Evolutionary conservation across 2,888 invertebrate genomes (phyloP), one percentile per base, ranked within the genome.

Genomic region (Sepiola atlantica): DNA sequence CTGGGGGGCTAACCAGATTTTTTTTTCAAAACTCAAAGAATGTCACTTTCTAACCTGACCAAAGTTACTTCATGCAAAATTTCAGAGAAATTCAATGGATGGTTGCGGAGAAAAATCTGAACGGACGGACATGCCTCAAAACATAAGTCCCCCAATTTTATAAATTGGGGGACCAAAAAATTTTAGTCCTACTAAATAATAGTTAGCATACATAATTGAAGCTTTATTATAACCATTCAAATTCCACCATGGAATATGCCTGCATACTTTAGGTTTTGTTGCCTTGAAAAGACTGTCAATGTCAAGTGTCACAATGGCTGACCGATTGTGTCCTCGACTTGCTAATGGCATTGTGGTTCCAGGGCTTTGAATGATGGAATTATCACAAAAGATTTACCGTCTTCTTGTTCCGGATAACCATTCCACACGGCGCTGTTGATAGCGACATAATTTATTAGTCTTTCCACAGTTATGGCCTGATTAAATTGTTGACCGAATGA

Each of bases 331-430:
- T 77, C 77, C 14, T 18, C 12, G 12, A 18, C 77, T 77, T 77
- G 77, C 77, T 77, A 28, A 77, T n/a, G 28, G 77, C 77, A 77
- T 77, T 28, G n/a, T n/a, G 12, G 77, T 77, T n/a, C 12, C 77
- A 77, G n/a, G 32, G 32, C 16, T n/a, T 77, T 77, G 32, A 77
- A 77, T 77, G n/a, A 77, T 77, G 32, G 18, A n/a, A 77, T 77
- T 77, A 32, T 77, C 77, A 77, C 77, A 77, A 77, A n/a, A n/a
- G 77, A 77, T n/a, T 77, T 77, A 77, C 77, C 32, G 77, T 77
- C n/a, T 77, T 77, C n/a, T 77, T 77, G n/a, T 77, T n/a, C 77
- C n/a, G 32, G n/a, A n/a, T 77, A 77, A 77, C 77, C 77, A 77
- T 77, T 77, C 77, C 18, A 32, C n/a, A 32, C 32, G 16, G 12